Conservation (phyloP, 2,113 vertebrate species). For the Pyrgilauda ruficollis region DNA sequence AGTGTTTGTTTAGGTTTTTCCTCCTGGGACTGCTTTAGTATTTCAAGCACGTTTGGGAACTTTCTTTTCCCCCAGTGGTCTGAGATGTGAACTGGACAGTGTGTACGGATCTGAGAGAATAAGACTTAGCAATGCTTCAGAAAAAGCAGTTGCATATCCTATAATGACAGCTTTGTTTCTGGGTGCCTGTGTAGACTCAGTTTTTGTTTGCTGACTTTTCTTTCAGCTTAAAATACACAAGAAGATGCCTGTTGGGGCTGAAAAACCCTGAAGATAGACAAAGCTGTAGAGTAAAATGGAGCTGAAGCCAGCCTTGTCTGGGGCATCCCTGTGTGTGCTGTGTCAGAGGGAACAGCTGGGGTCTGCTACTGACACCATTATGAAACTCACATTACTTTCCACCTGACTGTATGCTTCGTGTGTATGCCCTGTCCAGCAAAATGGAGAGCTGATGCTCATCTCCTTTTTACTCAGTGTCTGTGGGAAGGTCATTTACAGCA, state of each 20-base stretch:
- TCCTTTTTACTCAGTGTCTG: neutral
- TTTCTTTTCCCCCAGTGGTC: neutral
- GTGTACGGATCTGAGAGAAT: neutral
- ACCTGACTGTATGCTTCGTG: neutral
- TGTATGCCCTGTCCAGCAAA: constrained; percentile 32
- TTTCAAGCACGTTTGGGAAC: constrained; percentile 35
- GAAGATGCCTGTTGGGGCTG: constrained; percentile 29
- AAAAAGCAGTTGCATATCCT: neutral
- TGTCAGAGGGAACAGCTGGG: constrained; percentile 16
- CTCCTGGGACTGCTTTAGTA: constrained; percentile 31
- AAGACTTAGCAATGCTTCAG: neutral
- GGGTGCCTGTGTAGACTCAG: neutral
- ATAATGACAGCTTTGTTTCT: constrained; percentile 9
- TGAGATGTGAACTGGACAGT: neutral
- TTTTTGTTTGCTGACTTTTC: constrained; percentile 9
- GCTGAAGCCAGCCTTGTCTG: neutral
- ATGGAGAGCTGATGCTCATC: neutral
- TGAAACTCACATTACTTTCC: neutral
- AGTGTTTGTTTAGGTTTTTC: constrained; percentile 41
- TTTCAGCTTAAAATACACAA: constrained; percentile 15
- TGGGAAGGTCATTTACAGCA: neutral
- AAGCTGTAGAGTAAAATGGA: neutral
- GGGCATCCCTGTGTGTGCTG: neutral
- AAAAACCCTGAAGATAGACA: neutral
- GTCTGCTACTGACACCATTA: neutral